Evolutionary conservation across 2,797 vertebrate species (phyloP).

Genomic region (Myioborus melanocephalus): DNA sequence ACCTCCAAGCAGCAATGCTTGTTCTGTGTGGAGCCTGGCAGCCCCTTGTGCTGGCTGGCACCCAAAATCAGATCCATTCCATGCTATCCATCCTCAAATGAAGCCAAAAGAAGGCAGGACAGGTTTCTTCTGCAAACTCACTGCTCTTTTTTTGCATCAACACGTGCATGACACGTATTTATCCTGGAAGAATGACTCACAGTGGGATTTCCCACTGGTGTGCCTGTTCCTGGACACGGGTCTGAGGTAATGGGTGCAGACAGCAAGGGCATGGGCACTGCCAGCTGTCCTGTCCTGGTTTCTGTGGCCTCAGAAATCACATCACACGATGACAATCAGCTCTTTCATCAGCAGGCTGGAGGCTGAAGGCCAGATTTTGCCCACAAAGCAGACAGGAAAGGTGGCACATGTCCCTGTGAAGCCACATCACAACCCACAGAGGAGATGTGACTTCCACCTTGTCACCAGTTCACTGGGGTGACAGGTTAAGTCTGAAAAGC

Average conservation of each 20-base stretch:
- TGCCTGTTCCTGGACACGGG: background rate
- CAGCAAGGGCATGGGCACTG: background rate
- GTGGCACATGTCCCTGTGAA: background rate
- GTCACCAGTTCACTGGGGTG: background rate
- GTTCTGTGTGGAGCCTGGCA: background rate
- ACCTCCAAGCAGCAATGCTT: background rate
- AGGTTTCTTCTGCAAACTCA: background rate
- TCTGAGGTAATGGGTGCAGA: background rate
- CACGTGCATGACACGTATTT: background rate
- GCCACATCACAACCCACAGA: background rate
- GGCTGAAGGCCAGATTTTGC: background rate
- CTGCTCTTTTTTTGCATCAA: background rate
- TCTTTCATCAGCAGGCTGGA: background rate
- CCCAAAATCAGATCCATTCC: background rate
- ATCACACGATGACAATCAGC: background rate
- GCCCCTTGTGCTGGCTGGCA: background rate
- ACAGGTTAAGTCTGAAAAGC: background rate
- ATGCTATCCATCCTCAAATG: fast-evolving
- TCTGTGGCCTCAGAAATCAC: background rate
- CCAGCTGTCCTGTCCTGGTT: background rate
- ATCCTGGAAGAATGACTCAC: background rate
- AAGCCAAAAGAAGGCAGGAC: background rate
- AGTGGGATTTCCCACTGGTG: background rate
- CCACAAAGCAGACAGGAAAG: background rate
- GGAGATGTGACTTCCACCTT: background rate